Evolutionary conservation across 2,797 vertebrate genomes (phyloP), one percentile per base, ranked within the genome.

Genomic region (Scolopax rusticola): DNA sequence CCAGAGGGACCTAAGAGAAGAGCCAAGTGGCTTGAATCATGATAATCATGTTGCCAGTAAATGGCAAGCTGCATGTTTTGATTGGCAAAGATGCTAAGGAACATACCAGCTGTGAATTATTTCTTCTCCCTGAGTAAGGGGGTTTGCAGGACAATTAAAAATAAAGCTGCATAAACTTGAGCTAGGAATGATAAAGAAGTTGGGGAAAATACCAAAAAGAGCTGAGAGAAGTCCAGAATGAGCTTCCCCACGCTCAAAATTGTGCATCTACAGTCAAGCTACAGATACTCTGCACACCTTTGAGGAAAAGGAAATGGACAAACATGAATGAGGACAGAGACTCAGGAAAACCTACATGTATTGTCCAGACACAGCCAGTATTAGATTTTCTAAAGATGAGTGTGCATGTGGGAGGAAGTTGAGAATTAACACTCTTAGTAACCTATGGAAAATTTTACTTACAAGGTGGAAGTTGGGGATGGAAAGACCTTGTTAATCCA

Each of bases 11-110:
- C 53, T 78, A 65, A 93, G 27, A 64, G 38, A 81, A 89, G 54
- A 95, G 80, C 92, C 89, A 97, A 97, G 36, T 60, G 79, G 43
- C 51, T 60, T 84, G 83, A 85, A 87, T 95, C 79, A 93, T 38
- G 36, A 77, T 80, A 94, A 84, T 21, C 79, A 83, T 15, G 27
- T 71, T 96, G 43, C 88, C 77, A 70, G 74, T 93, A 95, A 80
- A 57, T 76, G 84, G 87, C 53, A 73, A 84, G 25, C 74, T 80
- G 17, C 53, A 7, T 89, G n/a, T 96, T 97, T 97, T 93, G 41
- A 65, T 57, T 87, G 90, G 84, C 67, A 79, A 80, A 87, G n/a
- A 48, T 47, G 40, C 40, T 70, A 59, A 94, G 21, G 63, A 93
- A 60, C 21, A 74, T 61, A 94, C 33, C 82, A 85, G 51, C 87